phyloP scores from a whole-genome alignment of 1,140 invertebrate species.

The Bombus sibiricus region DNA sequence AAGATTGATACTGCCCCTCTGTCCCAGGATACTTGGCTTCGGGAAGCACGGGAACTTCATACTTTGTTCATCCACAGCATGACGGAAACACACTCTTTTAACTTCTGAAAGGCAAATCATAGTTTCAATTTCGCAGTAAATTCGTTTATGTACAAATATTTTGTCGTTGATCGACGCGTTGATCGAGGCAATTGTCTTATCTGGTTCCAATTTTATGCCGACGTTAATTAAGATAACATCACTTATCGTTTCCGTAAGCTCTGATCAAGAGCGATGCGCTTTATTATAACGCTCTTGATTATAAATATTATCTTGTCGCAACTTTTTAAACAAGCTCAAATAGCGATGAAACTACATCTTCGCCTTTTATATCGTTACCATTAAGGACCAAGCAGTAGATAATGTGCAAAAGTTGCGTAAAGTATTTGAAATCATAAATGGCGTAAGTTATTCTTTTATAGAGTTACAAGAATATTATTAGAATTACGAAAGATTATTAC shows the following conservation, averaged over 20 bases:
- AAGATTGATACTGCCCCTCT: constrained; percentile 76
- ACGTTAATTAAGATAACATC: constrained; percentile 27
- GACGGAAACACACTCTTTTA: constrained; percentile 54
- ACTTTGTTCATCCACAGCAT: constrained; percentile 57
- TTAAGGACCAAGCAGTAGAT: no score
- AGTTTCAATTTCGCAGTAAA: not conserved
- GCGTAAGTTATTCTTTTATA: no score
- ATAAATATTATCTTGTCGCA: not conserved
- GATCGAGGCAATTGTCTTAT: not conserved
- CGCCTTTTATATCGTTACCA: not conserved
- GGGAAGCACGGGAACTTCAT: constrained; percentile 78
- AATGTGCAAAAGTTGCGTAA: no score
- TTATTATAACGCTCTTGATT: constrained; percentile 14
- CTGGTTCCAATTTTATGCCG: not conserved
- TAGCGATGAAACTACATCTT: not conserved
- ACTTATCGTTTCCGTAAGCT: constrained; percentile 9
- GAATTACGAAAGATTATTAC: no score
- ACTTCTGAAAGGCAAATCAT: constrained; percentile 45
- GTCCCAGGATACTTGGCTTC: constrained; percentile 72
- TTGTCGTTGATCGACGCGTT: not conserved
- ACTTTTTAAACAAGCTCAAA: not conserved
- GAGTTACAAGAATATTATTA: no score
- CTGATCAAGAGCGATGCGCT: not conserved
- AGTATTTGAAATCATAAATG: no score
- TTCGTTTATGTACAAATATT: not conserved